phyloP scores from a whole-genome alignment of 2,113 vertebrate genomes.

The Archocentrus centrarchus region DNA sequence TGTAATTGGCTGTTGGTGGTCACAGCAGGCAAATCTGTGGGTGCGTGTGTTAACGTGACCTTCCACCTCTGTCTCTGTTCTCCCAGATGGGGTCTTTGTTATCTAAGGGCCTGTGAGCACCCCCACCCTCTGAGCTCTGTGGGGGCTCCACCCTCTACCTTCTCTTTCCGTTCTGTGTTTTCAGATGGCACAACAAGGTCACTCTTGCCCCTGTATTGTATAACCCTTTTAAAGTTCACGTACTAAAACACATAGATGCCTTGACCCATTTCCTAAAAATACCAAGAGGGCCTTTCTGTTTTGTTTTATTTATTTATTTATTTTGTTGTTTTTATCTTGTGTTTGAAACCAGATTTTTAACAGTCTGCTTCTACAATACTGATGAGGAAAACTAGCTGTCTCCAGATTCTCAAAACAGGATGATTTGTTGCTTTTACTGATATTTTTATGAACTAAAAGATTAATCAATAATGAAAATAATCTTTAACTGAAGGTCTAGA shows the following conservation, averaged over 20 bases:
- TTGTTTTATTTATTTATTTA: conserved; percentile 6
- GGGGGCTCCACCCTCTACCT: conserved; percentile 1
- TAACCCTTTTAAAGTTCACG: conserved; percentile 12
- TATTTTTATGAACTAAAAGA: conserved; percentile 5
- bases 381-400: conserved; percentile 1
- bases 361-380: neutral
- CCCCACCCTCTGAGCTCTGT: neutral
- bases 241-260: neutral
- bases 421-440: neutral
- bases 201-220: conserved; percentile 14
- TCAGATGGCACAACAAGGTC: conserved; percentile 33
- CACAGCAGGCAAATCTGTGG: conserved; percentile 48
- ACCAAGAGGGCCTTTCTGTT: conserved; percentile 7
- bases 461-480: neutral
- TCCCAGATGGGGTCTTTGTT: conserved; percentile 74
- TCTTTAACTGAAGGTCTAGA: neutral
- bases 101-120: conserved; percentile 34
- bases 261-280: conserved; percentile 42
- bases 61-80: conserved; percentile 43
- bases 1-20: conserved; percentile 50
- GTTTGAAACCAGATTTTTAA: conserved; percentile 5
- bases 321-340: conserved; percentile 4
- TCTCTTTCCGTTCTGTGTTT: neutral
- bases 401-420: neutral
- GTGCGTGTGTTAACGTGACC: conserved; percentile 48